Evolutionary conservation across 2,888 invertebrate species (phyloP).

Genomic region (Amphipoea oculea): DNA sequence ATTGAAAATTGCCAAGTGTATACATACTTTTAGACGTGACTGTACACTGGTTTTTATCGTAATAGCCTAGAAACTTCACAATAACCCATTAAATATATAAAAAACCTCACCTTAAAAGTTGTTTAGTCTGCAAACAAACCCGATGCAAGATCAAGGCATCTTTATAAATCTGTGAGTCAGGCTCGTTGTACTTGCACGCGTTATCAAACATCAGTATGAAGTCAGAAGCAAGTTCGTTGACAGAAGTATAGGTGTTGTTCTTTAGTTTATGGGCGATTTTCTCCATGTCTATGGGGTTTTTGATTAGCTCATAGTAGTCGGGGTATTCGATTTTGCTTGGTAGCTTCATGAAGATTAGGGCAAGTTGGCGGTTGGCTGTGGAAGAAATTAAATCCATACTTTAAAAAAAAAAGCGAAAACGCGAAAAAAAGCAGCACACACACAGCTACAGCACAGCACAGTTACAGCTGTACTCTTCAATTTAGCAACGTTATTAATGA

Average conservation of each 20-base stretch:
- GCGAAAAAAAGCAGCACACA: too few relatives aligned
- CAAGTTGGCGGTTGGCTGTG: constrained; percentile 96
- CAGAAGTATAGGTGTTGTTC: constrained; percentile 93
- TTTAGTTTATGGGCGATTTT: constrained; percentile 97
- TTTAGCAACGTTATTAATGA: too few relatives aligned
- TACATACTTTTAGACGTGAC: too few relatives aligned
- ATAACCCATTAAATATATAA: background rate
- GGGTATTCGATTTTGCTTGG: constrained; percentile 98
- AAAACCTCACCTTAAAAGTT: constrained; percentile 92
- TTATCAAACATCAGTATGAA: constrained; percentile 98
- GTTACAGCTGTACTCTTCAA: too few relatives aligned
- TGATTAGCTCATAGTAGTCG: constrained; percentile 99
- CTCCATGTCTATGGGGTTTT: constrained; percentile 99
- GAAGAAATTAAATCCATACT: background rate
- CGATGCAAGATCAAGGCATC: constrained; percentile 98
- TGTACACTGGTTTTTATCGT: background rate
- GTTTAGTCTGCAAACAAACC: constrained; percentile 97
- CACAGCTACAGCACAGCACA: too few relatives aligned
- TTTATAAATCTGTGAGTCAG: constrained; percentile 99
- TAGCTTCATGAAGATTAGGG: constrained; percentile 97
- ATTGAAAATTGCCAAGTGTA: too few relatives aligned
- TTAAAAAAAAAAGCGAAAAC: too few relatives aligned
- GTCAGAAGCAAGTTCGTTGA: constrained; percentile 97
- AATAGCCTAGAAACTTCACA: background rate
- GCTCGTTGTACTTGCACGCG: constrained; percentile 99